A percentile compares a stretch with the other conserved stretches of the same genome.
These are phyloP conservation scores for Amblyornis subalaris DNA, from an alignment of 2,113 vertebrate genomes.

Conservation along the genomic window DNA sequence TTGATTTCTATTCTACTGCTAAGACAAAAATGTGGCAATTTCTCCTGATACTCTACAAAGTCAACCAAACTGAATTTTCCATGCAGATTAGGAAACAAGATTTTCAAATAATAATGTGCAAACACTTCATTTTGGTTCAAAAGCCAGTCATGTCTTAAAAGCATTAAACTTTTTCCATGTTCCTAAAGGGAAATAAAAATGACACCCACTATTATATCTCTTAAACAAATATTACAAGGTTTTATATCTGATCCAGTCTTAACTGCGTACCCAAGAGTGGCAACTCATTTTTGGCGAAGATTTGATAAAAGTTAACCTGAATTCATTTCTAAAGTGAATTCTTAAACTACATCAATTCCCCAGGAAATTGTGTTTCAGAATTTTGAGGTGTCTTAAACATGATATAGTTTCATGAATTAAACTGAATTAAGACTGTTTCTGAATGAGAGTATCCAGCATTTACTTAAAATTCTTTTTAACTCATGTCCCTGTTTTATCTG, in stretches of 20 bases:
- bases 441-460: neutral
- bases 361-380: neutral
- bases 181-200: neutral
- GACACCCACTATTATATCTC: neutral
- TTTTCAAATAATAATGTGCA: neutral
- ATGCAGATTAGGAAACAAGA: neutral
- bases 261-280: neutral
- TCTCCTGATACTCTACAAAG: neutral
- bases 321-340: neutral
- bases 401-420: neutral
- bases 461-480: neutral
- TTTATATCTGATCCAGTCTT: neutral
- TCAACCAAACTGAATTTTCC: neutral
- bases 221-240: neutral
- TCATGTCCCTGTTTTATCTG: neutral
- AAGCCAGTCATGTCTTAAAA: neutral
- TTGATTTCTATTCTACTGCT: neutral
- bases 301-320: neutral
- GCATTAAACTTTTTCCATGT: neutral
- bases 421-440: neutral
- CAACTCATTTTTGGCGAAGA: neutral
- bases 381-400: neutral
- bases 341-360: neutral
- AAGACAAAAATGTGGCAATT: neutral
- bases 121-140: neutral